phyloP scores from a whole-genome alignment of 2,113 vertebrate species.

The Lycaon pictus region DNA sequence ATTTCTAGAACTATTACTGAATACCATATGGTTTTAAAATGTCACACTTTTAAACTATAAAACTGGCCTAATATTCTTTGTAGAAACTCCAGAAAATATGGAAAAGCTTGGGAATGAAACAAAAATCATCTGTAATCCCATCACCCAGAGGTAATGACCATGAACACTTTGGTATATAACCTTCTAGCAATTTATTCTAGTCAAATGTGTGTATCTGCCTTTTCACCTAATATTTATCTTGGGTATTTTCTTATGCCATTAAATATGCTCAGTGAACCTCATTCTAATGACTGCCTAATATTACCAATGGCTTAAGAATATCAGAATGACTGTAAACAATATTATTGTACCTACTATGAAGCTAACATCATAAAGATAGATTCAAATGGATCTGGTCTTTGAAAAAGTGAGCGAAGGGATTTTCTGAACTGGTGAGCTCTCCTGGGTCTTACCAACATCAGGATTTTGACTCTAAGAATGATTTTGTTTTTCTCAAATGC shows the following conservation, averaged over 20 bases:
- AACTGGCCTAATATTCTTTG: conserved; percentile 13
- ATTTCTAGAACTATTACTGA: conserved; percentile 54
- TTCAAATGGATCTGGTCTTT: conserved; percentile 45
- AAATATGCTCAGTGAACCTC: conserved; percentile 37
- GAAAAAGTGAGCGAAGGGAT: conserved; percentile 32
- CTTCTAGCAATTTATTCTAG: conserved; percentile 53
- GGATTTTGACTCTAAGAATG: conserved; percentile 47
- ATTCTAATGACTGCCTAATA: conserved; percentile 39
- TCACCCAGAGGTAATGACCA: background rate
- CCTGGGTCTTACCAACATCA: conserved; percentile 4
- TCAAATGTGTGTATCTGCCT: background rate
- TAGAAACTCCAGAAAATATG: conserved; percentile 25
- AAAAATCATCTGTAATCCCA: conserved; percentile 39
- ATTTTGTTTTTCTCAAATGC: background rate
- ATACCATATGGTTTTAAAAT: conserved; percentile 29
- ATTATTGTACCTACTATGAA: conserved; percentile 2
- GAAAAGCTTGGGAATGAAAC: conserved; percentile 20
- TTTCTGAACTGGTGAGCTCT: conserved; percentile 56
- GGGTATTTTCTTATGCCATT: conserved; percentile 54
- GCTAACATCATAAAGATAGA: conserved; percentile 17
- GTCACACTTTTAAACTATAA: conserved; percentile 34
- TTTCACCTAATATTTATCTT: conserved; percentile 51
- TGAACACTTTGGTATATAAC: background rate
- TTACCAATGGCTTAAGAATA: conserved; percentile 30
- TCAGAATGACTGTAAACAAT: conserved; percentile 4